Evolutionary conservation across 2,797 vertebrate species (phyloP), one percentile per base, ranked within the genome.

Genomic region (Halcyon chelicuti): DNA sequence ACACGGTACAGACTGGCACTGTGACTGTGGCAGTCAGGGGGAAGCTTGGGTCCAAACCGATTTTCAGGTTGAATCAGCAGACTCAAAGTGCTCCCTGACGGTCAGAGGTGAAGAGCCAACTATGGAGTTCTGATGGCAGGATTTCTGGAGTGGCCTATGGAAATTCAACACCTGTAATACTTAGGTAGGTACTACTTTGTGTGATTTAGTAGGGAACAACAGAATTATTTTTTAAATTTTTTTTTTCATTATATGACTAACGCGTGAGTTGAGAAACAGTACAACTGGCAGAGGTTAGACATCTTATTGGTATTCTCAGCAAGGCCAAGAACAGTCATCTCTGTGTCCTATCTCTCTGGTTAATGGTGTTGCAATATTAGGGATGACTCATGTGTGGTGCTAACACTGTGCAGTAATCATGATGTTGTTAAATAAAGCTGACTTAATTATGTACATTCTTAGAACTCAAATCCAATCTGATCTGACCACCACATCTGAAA

Each of bases 401-500:
- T 93, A 81, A 73, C 52, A 3, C 67, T 35, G 23, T 20, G 47
- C 51, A 70, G 62, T 70, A 93, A 93, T 39, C 2, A 1, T 83
- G 81, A 70, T 75, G 28, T 29, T 66, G 31, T 40, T 96, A 93
- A 93, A 94, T 90, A 91, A 88, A 94, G 70, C 49, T 22, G 42
- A 78, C 42, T 86, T 61, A 55, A 90, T 93, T 89, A 63, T 83
- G n/a, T 39, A 62, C 20, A 23, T 94, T 83, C 89, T 92, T 88
- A 83, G 46, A 93, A 93, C 33, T 83, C 75, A 12, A 63, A 77
- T 22, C 31, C 39, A 78, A 10, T 72, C 72, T 86, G 65, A 92
- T 93, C 68, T 86, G n/a, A 65, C 75, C 40, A 72, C 73, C 77
- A 79, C 67, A 92, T 88, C 61, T 88, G 72, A 94, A 87, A 90